Percentiles rank a stretch among this genome's conserved stretches.
Conservation (phyloP, 2,113 vertebrate species). For the Rutilus rutilus region DNA sequence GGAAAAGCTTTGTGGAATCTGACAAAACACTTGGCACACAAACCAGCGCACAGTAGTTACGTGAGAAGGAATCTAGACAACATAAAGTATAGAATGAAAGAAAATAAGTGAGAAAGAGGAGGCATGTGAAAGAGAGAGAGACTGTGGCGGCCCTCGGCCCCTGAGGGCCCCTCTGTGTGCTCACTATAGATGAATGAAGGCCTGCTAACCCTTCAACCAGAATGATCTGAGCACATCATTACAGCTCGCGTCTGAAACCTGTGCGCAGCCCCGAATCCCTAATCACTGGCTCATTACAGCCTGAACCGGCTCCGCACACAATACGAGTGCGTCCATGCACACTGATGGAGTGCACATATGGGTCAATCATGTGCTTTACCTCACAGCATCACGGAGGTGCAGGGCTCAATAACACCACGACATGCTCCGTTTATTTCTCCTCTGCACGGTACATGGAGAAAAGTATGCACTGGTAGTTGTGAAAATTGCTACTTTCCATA, state of each 20-base stretch:
- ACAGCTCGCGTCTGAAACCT: conserved; percentile 65
- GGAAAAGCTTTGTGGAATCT: background rate
- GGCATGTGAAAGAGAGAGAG: background rate
- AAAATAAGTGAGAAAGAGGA: conserved; percentile 5
- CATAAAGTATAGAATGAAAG: background rate
- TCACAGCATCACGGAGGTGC: background rate
- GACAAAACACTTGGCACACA: background rate
- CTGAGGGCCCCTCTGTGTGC: conserved; percentile 33
- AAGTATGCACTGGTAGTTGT: background rate
- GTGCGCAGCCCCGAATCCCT: conserved; percentile 66
- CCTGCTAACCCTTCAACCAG: conserved; percentile 49
- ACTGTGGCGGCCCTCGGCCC: background rate
- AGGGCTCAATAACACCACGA: background rate
- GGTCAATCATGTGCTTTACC: conserved; percentile 57
- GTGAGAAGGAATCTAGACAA: background rate
- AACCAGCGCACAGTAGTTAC: background rate
- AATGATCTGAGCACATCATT: conserved; percentile 67
- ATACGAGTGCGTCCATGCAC: conserved; percentile 60
- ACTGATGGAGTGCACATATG: conserved; percentile 53
- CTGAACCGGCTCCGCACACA: conserved; percentile 66
- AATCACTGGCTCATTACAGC: conserved; percentile 73
- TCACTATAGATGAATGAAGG: conserved; percentile 58
- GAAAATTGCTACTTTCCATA: background rate
- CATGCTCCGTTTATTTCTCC: background rate
- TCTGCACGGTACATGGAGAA: no score